phyloP scores from a whole-genome alignment of 1,140 invertebrate species.

The Harpegnathos saltator region DNA sequence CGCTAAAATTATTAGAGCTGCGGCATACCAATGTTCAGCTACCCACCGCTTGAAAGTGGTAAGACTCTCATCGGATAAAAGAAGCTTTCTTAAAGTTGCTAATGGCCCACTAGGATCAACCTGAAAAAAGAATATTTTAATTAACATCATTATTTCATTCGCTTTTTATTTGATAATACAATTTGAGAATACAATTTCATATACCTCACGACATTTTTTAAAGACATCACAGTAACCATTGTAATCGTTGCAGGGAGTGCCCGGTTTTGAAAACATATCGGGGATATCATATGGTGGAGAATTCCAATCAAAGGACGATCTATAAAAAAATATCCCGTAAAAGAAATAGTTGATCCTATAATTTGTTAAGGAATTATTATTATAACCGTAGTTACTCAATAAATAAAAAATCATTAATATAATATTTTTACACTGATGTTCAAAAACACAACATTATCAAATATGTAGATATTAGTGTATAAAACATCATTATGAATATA shows the following conservation, averaged over 20 bases:
- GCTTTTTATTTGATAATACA: too few relatives aligned
- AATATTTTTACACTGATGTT: too few relatives aligned
- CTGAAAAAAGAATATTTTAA: conserved; percentile 76
- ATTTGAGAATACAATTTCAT: too few relatives aligned
- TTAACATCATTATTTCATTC: not conserved
- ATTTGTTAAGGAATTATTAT: not conserved
- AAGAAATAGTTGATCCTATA: not conserved
- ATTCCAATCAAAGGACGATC: conserved; percentile 97
- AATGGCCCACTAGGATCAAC: conserved; percentile 98
- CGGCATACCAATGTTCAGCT: conserved; percentile 94
- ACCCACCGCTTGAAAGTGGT: conserved; percentile 95
- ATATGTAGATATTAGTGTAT: too few relatives aligned
- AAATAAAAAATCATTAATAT: too few relatives aligned
- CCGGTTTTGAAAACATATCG: conserved; percentile 96
- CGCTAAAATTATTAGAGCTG: conserved; percentile 90
- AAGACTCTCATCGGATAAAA: conserved; percentile 95
- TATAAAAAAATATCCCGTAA: conserved; percentile 82
- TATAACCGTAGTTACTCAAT: too few relatives aligned
- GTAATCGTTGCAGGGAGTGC: conserved; percentile 98
- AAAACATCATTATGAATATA: too few relatives aligned
- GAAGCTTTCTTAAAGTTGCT: conserved; percentile 94
- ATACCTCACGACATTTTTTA: conserved; percentile 93
- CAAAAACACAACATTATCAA: too few relatives aligned
- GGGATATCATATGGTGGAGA: conserved; percentile 95
- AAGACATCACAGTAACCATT: conserved; percentile 99